A percentile compares a stretch with the other conserved stretches of the same genome.
Conservation (phyloP, 2,113 vertebrate species). For the Percina caprodes region DNA sequence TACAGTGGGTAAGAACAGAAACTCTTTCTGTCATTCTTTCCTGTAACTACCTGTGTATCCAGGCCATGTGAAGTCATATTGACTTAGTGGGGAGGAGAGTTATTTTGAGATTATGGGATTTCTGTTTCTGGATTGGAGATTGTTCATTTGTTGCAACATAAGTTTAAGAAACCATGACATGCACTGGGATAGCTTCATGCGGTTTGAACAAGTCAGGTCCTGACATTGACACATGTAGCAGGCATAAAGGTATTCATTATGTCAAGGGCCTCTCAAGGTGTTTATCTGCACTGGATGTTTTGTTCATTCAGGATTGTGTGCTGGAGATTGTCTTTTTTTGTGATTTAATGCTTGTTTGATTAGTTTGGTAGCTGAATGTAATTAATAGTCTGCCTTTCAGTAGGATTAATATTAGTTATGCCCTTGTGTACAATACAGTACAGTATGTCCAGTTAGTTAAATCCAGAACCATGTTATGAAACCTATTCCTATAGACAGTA, state of each 20-base stretch:
- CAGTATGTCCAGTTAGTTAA: neutral
- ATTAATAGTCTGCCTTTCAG: neutral
- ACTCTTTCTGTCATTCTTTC: neutral
- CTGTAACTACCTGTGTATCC: conserved; percentile 27
- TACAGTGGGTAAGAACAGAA: conserved; percentile 89
- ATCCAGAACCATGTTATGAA: neutral
- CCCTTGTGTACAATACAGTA: neutral
- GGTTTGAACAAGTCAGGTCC: conserved; percentile 78
- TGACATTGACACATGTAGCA: conserved; percentile 66
- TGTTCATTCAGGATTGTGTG: neutral
- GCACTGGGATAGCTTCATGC: conserved; percentile 7
- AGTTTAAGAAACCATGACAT: conserved; percentile 19
- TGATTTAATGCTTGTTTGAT: neutral
- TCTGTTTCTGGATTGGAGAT: conserved; percentile 27
- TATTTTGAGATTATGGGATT: neutral
- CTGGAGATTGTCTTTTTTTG: neutral
- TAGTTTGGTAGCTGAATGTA: conserved; percentile 7
- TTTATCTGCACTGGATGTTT: conserved; percentile 17
- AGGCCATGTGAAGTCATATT: conserved; percentile 17
- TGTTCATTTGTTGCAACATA: neutral
- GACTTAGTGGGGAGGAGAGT: conserved; percentile 32
- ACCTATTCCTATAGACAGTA: neutral
- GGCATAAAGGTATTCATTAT: conserved; percentile 71
- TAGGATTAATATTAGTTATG: neutral
- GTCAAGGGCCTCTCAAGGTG: conserved; percentile 49